Percentiles rank a stretch among this genome's conserved stretches.
These are phyloP conservation scores for Athalia cordata DNA, from an alignment of 2,888 invertebrate species.

Conservation along the genomic window DNA sequence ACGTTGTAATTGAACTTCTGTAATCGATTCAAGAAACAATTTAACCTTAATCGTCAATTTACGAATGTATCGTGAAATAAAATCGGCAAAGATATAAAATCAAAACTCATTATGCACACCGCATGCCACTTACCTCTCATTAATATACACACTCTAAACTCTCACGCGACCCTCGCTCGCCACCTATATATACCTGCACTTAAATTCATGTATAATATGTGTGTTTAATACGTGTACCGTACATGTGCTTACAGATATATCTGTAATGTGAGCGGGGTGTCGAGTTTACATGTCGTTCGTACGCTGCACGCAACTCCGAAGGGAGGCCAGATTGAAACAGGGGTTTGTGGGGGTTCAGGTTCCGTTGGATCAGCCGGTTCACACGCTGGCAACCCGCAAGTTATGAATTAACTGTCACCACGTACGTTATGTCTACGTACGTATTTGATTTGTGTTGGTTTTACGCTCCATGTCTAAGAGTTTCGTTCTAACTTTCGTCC, in stretches of 20 bases:
- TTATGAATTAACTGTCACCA: slow-evolving; percentile 67
- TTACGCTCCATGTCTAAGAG: slow-evolving; percentile 29
- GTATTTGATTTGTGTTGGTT: slow-evolving; percentile 63
- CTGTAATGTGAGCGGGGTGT: slow-evolving; percentile 7
- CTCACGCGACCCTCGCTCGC: background rate
- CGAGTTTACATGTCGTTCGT: slow-evolving; percentile 48
- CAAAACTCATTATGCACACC: background rate
- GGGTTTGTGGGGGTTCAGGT: slow-evolving; percentile 35
- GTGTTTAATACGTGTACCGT: background rate
- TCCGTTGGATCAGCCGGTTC: too few species aligned
- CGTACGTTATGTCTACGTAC: slow-evolving; percentile 11
- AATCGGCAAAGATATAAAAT: background rate
- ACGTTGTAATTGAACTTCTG: background rate
- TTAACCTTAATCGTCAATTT: background rate
- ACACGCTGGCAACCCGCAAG: slow-evolving; percentile 56
- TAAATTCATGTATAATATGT: background rate
- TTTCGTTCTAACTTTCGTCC: background rate
- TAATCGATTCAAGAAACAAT: background rate
- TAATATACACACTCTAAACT: background rate
- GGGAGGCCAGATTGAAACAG: slow-evolving; percentile 60
- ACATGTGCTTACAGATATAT: background rate
- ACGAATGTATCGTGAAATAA: too few species aligned
- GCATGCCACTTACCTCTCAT: slow-evolving; percentile 8
- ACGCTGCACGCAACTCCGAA: slow-evolving; percentile 58
- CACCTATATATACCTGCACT: too few species aligned